Conservation (phyloP, 2,888 invertebrate species). For the Apodemia hepburni region DNA sequence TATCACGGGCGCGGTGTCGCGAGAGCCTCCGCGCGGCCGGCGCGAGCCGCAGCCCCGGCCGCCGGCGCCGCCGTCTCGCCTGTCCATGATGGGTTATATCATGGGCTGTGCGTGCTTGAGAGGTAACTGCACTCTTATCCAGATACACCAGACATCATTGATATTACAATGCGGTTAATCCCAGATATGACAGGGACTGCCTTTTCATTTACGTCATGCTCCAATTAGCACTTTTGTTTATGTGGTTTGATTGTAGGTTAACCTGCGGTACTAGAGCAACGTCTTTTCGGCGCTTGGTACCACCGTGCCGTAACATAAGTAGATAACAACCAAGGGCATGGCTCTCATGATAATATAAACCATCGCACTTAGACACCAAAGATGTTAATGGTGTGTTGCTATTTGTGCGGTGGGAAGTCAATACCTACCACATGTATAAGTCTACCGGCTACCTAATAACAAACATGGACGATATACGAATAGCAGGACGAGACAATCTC, state of each 20-base stretch:
- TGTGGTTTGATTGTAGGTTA: neutral
- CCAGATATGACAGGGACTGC: neutral
- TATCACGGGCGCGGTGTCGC: constrained; percentile 43
- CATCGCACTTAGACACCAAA: too few species aligned
- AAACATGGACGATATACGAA: too few species aligned
- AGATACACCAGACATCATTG: neutral
- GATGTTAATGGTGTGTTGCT: too few species aligned
- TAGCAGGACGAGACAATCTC: too few species aligned
- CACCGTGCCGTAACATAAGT: too few species aligned
- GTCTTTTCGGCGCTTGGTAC: neutral
- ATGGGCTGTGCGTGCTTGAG: constrained; percentile 96
- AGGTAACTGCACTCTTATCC: constrained; percentile 72
- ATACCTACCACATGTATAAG: too few species aligned
- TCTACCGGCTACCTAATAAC: too few species aligned
- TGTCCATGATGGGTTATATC: constrained; percentile 94
- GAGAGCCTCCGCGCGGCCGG: constrained; percentile 68
- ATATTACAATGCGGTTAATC: neutral
- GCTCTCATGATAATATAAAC: too few species aligned
- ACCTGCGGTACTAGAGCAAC: neutral
- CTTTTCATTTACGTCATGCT: neutral
- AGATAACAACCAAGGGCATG: too few species aligned
- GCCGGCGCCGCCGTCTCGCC: constrained; percentile 56
- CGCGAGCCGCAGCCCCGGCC: constrained; percentile 61
- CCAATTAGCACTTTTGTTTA: neutral
- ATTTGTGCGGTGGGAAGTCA: too few species aligned